Conservation (phyloP, 1,140 invertebrate species). For the Drosophila rhopaloa region DNA sequence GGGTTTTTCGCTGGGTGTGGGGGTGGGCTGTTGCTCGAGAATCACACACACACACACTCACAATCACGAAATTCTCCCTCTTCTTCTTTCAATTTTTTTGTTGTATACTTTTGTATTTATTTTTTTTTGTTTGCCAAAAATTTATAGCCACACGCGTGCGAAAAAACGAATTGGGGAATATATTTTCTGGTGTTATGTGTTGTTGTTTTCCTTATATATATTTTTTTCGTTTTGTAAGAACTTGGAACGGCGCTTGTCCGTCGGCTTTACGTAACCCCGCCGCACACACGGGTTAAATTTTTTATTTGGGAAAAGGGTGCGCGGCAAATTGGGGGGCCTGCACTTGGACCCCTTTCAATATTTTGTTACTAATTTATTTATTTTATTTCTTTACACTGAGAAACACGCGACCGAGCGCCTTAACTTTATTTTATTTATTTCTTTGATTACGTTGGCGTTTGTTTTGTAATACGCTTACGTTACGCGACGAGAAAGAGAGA, state of each 20-base stretch:
- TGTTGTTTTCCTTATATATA: constrained; percentile 43
- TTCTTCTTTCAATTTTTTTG: constrained; percentile 45
- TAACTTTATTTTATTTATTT: constrained; percentile 24
- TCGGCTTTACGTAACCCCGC: constrained; percentile 75
- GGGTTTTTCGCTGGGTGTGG: not conserved
- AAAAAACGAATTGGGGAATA: constrained; percentile 63
- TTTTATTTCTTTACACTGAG: constrained; percentile 14
- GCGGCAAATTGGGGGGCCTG: constrained; percentile 25
- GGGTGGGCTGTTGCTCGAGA: constrained; percentile 39
- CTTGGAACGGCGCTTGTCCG: constrained; percentile 57
- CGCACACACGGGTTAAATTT: constrained; percentile 60
- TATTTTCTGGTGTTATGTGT: constrained; percentile 54
- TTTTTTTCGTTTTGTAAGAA: constrained; percentile 75
- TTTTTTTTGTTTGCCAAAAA: constrained; percentile 55
- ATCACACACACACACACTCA: constrained; percentile 25
- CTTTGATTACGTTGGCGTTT: constrained; percentile 50
- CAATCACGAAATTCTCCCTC: constrained; percentile 18
- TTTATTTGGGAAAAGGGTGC: constrained; percentile 19
- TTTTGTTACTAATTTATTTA: constrained; percentile 24
- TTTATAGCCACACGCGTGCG: constrained; percentile 76
- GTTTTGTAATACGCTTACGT: constrained; percentile 79
- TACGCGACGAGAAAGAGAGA: constrained; percentile 54
- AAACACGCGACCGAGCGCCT: constrained; percentile 23
- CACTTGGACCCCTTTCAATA: constrained; percentile 9
- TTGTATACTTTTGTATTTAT: constrained; percentile 28